These are phyloP conservation scores for Macaria liturata DNA, from an alignment of 2,888 invertebrate genomes.

Conservation along the genomic window DNA sequence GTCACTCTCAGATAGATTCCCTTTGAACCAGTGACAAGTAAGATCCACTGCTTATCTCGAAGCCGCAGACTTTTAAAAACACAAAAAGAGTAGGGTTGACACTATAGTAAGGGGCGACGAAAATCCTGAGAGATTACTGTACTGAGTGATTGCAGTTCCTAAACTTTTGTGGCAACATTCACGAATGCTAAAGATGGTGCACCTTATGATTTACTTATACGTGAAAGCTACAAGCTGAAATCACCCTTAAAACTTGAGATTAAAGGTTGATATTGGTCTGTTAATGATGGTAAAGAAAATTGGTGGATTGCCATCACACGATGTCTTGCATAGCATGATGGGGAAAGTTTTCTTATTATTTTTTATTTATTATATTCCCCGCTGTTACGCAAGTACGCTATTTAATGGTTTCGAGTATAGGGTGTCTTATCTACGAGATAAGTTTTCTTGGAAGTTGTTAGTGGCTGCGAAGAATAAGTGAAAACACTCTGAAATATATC, in stretches of 20 bases:
- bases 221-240: conserved; percentile 41
- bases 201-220: conserved; percentile 65
- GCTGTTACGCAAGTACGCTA: conserved; percentile 55
- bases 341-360: conserved; percentile 81
- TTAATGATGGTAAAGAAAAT: conserved; percentile 46
- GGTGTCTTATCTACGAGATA: conserved; percentile 17
- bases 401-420: conserved; percentile 44
- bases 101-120: conserved; percentile 58
- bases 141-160: conserved; percentile 79
- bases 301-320: conserved; percentile 61
- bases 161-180: conserved; percentile 65
- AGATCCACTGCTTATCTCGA: conserved; percentile 62
- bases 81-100: conserved; percentile 58
- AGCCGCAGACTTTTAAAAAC: conserved; percentile 66
- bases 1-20: conserved; percentile 44
- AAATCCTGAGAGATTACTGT: conserved; percentile 79
- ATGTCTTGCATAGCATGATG: conserved; percentile 63
- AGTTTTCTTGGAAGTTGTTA: conserved; percentile 7
- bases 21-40: conserved; percentile 51
- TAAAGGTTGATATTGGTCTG: conserved; percentile 46
- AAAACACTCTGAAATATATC: no score
- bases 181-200: conserved; percentile 65
- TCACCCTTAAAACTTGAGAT: conserved; percentile 33
- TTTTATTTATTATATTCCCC: conserved; percentile 76
- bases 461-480: background rate